phyloP scores from a whole-genome alignment of 2,888 invertebrate species.

The Podabrus alpinus region DNA sequence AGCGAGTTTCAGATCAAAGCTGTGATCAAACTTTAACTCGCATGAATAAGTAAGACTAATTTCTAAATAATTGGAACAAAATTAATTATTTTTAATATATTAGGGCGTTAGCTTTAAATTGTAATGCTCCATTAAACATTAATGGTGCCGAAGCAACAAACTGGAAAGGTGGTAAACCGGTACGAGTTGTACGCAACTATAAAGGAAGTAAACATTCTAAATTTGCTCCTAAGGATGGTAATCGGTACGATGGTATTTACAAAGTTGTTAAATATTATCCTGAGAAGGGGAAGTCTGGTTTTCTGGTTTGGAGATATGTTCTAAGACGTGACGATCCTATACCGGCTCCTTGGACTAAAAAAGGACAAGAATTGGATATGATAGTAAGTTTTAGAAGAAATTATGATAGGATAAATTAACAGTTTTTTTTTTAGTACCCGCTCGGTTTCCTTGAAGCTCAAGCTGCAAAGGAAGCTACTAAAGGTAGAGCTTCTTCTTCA shows the following conservation, averaged over 20 bases:
- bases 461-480: slow-evolving; percentile 58
- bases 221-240: slow-evolving; percentile 77
- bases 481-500: slow-evolving; percentile 47
- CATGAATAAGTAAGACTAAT: slow-evolving; percentile 67
- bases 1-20: slow-evolving; percentile 78
- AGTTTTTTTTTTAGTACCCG: slow-evolving; percentile 63
- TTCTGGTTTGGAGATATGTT: slow-evolving; percentile 78
- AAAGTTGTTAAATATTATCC: slow-evolving; percentile 85
- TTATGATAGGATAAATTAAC: background rate
- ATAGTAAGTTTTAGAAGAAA: slow-evolving; percentile 39
- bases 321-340: slow-evolving; percentile 75
- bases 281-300: slow-evolving; percentile 77
- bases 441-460: slow-evolving; percentile 72
- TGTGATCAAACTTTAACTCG: slow-evolving; percentile 77
- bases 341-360: slow-evolving; percentile 79
- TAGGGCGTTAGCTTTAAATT: slow-evolving; percentile 78
- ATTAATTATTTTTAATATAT: slow-evolving; percentile 15
- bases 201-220: slow-evolving; percentile 76
- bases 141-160: slow-evolving; percentile 70
- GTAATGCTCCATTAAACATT: slow-evolving; percentile 68
- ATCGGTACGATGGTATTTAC: slow-evolving; percentile 84
- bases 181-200: slow-evolving; percentile 77
- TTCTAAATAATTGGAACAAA: background rate
- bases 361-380: slow-evolving; percentile 64
- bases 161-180: slow-evolving; percentile 77